Percentiles rank a stretch among this genome's conserved stretches.
Evolutionary conservation across 2,797 vertebrate genomes (phyloP).

Genomic region (Manis javanica): DNA sequence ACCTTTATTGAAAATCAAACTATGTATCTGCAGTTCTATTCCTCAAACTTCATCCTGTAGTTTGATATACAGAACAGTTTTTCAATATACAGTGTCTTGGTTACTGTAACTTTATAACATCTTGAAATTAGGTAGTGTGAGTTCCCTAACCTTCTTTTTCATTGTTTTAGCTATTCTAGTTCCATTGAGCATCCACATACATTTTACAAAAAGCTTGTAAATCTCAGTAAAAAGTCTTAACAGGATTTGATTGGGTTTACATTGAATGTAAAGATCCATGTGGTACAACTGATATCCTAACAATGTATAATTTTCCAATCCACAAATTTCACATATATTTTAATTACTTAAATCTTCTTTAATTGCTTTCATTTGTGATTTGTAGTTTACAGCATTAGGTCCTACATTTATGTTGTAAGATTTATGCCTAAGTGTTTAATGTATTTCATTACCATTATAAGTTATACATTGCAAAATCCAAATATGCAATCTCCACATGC

Average conservation of each 20-base stretch:
- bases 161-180: not conserved
- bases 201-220: not conserved
- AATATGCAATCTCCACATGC: not conserved
- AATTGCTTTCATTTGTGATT: not conserved
- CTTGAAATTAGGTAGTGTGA: not conserved
- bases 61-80: not conserved
- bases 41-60: not conserved
- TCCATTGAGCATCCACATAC: not conserved
- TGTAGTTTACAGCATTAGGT: not conserved
- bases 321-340: not conserved
- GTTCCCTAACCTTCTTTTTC: not conserved
- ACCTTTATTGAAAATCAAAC: not conserved
- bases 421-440: not conserved
- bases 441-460: not conserved
- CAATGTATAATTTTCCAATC: not conserved
- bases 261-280: not conserved
- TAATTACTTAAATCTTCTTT: not conserved
- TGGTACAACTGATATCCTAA: not conserved
- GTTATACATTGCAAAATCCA: not conserved
- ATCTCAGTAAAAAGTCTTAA: not conserved
- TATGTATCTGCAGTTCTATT: not conserved
- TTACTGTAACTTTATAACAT: not conserved
- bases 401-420: not conserved
- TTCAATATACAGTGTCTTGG: not conserved
- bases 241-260: not conserved